These are phyloP conservation scores for Chrysotoxum bicinctum DNA, from an alignment of 2,888 invertebrate species.

Conservation along the genomic window DNA sequence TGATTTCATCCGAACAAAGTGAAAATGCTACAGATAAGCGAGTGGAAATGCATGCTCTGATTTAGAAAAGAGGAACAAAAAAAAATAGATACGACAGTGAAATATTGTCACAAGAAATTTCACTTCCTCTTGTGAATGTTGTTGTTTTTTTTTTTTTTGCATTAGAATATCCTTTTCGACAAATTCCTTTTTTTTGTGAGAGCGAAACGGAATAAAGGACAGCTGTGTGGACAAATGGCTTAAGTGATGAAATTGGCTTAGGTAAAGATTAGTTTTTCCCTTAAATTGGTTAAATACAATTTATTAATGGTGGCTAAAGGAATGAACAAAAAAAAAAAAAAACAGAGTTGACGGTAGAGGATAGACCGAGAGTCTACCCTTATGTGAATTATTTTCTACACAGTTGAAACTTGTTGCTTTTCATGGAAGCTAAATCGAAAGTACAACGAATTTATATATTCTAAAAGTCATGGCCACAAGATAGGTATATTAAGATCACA, in stretches of 20 bases:
- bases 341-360: too few species aligned
- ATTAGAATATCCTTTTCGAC: background rate
- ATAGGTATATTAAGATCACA: too few species aligned
- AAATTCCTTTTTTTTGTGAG: background rate
- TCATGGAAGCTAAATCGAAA: too few species aligned
- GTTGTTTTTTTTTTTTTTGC: background rate
- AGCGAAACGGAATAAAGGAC: background rate
- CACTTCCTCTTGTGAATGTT: background rate
- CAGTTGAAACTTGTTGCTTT: too few species aligned
- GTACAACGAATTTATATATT: too few species aligned
- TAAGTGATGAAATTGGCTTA: background rate
- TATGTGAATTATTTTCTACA: too few species aligned
- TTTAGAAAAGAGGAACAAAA: background rate
- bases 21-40: slow-evolving; percentile 46
- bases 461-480: too few species aligned
- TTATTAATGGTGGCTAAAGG: background rate
- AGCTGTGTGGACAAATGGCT: background rate
- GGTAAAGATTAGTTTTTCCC: background rate
- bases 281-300: background rate
- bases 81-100: background rate
- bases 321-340: background rate
- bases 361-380: too few species aligned
- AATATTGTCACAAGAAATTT: slow-evolving; percentile 11
- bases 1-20: slow-evolving; percentile 14
- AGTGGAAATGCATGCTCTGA: slow-evolving; percentile 20